Evolutionary conservation across 1,140 invertebrate genomes (phyloP).

Genomic region (Sitobion miscanthi): DNA sequence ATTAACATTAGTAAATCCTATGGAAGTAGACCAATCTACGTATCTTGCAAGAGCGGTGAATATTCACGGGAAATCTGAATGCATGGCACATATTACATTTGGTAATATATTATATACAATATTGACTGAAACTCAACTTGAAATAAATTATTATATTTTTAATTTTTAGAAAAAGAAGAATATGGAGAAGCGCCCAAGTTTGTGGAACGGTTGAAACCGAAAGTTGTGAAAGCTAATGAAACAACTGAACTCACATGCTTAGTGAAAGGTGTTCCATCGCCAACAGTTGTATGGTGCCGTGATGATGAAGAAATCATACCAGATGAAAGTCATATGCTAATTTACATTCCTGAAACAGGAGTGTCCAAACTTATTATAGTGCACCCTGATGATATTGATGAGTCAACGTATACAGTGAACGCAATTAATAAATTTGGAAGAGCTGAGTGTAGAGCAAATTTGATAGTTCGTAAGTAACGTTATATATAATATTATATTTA

Average conservation of each 20-base stretch:
- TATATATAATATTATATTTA: neutral
- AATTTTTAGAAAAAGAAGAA: conserved; percentile 70
- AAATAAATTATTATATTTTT: neutral
- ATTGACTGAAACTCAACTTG: neutral
- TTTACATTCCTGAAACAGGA: conserved; percentile 71
- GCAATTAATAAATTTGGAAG: conserved; percentile 75
- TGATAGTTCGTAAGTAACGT: conserved; percentile 64
- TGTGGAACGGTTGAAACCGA: conserved; percentile 70
- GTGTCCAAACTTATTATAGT: conserved; percentile 70
- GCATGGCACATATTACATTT: conserved; percentile 71
- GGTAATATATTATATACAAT: conserved; percentile 60
- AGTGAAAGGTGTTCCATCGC: conserved; percentile 74
- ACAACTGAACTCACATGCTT: conserved; percentile 70
- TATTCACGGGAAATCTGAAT: conserved; percentile 74
- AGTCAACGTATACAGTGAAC: conserved; percentile 72
- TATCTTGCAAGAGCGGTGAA: conserved; percentile 74
- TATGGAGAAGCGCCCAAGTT: conserved; percentile 72
- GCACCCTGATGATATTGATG: conserved; percentile 69
- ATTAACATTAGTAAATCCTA: conserved; percentile 71
- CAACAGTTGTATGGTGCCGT: conserved; percentile 76
- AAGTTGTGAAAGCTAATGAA: conserved; percentile 70
- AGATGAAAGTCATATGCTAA: conserved; percentile 66
- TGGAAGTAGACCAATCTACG: conserved; percentile 69
- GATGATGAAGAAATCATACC: conserved; percentile 71
- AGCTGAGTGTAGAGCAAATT: conserved; percentile 74